A percentile compares a stretch with the other conserved stretches of the same genome.
Evolutionary conservation across 2,797 vertebrate genomes (phyloP).

Genomic region (Paramormyrops hopkinsi): DNA sequence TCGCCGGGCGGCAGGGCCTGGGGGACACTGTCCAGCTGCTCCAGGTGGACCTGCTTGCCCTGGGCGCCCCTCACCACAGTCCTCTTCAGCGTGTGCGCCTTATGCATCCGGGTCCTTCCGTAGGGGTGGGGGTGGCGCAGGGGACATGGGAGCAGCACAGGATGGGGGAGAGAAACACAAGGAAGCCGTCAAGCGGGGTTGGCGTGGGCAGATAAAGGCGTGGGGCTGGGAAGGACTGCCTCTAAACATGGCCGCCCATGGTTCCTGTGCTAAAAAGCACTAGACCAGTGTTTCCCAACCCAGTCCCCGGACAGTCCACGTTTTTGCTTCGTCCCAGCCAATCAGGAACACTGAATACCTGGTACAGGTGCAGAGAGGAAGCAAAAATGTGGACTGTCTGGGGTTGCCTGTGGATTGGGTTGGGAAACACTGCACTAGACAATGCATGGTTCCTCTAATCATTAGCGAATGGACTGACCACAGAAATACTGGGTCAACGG

Average conservation of each 20-base stretch:
- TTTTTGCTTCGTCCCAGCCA: not conserved
- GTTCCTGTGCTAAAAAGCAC: not conserved
- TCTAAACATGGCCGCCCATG: not conserved
- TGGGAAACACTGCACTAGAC: not conserved
- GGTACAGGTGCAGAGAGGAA: not conserved
- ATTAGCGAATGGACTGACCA: not conserved
- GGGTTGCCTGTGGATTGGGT: not conserved
- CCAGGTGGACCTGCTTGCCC: constrained; percentile 75
- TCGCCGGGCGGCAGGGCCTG: constrained; percentile 71
- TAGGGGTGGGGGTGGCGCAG: not conserved
- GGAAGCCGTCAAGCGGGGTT: constrained; percentile 2
- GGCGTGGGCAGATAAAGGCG: not conserved
- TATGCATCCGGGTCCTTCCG: constrained; percentile 80
- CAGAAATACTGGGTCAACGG: not conserved
- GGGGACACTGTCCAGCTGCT: constrained; percentile 77
- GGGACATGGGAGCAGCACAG: not conserved
- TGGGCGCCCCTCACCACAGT: constrained; percentile 83
- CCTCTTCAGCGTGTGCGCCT: constrained; percentile 81
- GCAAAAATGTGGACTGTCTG: not conserved
- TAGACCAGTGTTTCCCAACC: not conserved
- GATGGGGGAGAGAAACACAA: not conserved
- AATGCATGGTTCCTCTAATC: not conserved
- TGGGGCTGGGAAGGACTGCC: not conserved
- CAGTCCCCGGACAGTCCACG: not conserved
- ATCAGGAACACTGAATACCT: not conserved